phyloP scores from a whole-genome alignment of 2,113 vertebrate genomes.

The Hippoglossus stenolepis region DNA sequence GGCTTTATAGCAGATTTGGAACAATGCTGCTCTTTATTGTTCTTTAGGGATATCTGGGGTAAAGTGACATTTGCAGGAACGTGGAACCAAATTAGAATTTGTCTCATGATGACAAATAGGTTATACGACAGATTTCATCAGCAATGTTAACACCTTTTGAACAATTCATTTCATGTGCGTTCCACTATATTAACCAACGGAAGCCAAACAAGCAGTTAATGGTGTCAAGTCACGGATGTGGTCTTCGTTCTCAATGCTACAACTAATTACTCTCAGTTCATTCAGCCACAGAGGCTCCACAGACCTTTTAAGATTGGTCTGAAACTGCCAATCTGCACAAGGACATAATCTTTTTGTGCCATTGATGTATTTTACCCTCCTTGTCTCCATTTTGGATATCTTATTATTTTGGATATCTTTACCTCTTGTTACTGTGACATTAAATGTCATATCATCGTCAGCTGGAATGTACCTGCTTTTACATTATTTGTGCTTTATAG shows the following conservation, averaged over 20 bases:
- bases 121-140: not conserved
- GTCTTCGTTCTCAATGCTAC: too few species aligned
- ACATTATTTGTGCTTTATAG: not conserved
- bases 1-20: constrained; percentile 1
- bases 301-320: too few species aligned
- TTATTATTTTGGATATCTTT: not conserved
- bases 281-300: too few species aligned
- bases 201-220: too few species aligned
- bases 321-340: too few species aligned
- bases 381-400: not conserved
- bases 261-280: too few species aligned
- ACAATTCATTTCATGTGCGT: too few species aligned
- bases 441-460: not conserved
- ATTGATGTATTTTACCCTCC: too few species aligned
- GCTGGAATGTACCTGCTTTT: not conserved
- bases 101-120: not conserved
- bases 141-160: too few species aligned
- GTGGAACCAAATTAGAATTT: not conserved
- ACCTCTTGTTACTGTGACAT: not conserved
- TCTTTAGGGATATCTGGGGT: not conserved
- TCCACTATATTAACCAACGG: too few species aligned
- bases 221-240: too few species aligned
- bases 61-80: constrained; percentile 8
- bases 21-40: constrained; percentile 1
- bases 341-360: too few species aligned